Conservation (phyloP, 2,113 vertebrate species). For the Cyanocitta stelleri region DNA sequence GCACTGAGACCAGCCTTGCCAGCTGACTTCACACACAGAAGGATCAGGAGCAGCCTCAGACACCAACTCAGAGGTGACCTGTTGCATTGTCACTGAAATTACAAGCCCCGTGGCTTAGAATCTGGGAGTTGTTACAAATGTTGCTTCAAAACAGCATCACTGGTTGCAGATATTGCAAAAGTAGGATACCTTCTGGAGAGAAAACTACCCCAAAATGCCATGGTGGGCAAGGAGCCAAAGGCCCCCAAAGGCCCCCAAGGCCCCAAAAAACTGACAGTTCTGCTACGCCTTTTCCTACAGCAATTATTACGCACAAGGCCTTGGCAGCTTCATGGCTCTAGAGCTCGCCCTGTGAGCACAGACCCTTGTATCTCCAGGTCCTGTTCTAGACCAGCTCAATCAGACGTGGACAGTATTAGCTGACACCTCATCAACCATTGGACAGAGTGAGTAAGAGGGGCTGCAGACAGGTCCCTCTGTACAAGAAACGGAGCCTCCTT, state of each 20-base stretch:
- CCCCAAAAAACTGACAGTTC: neutral
- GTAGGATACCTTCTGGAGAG: neutral
- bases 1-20: neutral
- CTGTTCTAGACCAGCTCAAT: neutral
- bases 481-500: neutral
- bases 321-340: neutral
- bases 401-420: neutral
- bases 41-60: neutral
- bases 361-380: neutral
- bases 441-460: neutral
- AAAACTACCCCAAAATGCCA: neutral
- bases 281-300: neutral
- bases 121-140: neutral
- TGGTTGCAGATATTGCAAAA: neutral
- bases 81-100: neutral
- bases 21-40: neutral
- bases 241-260: neutral
- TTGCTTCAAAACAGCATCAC: neutral
- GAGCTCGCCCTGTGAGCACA: neutral
- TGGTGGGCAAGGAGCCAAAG: neutral
- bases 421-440: neutral
- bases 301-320: neutral
- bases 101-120: slow-evolving; percentile 24
- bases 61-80: neutral
- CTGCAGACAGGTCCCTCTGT: neutral